Evolutionary conservation across 1,140 invertebrate species (phyloP).

Genomic region (Metaphire vulgaris): DNA sequence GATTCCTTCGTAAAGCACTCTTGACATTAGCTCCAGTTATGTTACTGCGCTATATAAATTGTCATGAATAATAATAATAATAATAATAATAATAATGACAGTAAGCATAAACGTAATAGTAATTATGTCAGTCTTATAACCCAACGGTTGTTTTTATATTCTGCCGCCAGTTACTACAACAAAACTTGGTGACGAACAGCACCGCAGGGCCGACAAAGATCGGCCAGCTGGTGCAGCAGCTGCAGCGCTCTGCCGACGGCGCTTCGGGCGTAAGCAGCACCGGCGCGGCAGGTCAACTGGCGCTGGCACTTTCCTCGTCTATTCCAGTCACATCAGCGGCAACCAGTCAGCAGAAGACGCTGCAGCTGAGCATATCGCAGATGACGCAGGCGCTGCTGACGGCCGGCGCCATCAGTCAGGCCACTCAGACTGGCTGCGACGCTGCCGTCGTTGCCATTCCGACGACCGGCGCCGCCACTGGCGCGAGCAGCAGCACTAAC

Average conservation of each 20-base stretch:
- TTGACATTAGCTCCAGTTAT: no score
- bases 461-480: neutral
- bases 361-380: neutral
- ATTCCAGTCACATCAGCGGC: neutral
- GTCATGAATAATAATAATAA: no score
- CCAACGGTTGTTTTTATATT: no score
- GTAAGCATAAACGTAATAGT: no score
- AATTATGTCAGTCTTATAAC: no score
- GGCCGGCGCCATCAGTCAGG: neutral
- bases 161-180: conserved; percentile 19
- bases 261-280: no score
- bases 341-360: neutral
- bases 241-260: neutral
- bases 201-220: neutral
- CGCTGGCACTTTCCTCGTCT: neutral
- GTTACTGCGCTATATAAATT: no score
- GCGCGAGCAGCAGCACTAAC: no score
- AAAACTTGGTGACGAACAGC: neutral
- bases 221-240: conserved; percentile 2
- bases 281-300: neutral
- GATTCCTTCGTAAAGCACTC: no score
- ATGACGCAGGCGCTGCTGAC: neutral
- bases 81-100: no score
- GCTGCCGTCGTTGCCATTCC: no score
- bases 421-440: neutral